A percentile compares a stretch with the other conserved stretches of the same genome.
Conservation (phyloP, 2,113 vertebrate genomes). For the Pterophyllum scalare region DNA sequence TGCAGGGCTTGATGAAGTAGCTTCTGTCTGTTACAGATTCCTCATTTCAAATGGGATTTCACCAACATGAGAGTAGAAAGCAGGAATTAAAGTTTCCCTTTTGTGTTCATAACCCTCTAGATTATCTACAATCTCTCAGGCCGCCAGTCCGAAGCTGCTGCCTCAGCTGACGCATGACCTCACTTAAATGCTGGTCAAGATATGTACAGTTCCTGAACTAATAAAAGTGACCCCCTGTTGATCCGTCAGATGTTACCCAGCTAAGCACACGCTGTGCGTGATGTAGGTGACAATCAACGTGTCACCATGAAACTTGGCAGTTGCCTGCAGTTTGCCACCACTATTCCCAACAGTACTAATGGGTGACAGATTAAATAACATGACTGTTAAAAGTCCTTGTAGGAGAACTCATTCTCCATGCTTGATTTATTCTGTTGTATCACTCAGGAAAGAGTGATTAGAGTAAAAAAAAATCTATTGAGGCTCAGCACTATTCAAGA, state of each 20-base stretch:
- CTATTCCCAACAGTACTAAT: not conserved
- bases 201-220: not conserved
- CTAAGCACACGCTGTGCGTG: constrained; percentile 24
- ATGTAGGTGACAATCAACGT: constrained; percentile 21
- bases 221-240: not conserved
- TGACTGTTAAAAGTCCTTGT: constrained; percentile 20
- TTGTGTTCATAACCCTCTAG: not conserved
- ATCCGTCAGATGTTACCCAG: constrained; percentile 14
- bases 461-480: constrained; percentile 16
- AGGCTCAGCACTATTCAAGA: not conserved
- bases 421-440: constrained; percentile 29
- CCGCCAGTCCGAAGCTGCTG: not conserved
- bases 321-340: constrained; percentile 7
- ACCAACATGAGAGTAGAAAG: too few relatives aligned
- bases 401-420: not conserved
- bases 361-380: constrained; percentile 34
- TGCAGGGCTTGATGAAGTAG: too few relatives aligned
- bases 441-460: constrained; percentile 33
- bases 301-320: not conserved
- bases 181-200: constrained; percentile 30
- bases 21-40: too few relatives aligned
- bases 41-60: too few relatives aligned
- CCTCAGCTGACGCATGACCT: not conserved
- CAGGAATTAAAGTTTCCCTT: too few relatives aligned
- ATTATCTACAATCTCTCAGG: not conserved